Evolutionary conservation across 2,797 vertebrate genomes (phyloP).

Genomic region (Platyrinchus mystaceus): DNA sequence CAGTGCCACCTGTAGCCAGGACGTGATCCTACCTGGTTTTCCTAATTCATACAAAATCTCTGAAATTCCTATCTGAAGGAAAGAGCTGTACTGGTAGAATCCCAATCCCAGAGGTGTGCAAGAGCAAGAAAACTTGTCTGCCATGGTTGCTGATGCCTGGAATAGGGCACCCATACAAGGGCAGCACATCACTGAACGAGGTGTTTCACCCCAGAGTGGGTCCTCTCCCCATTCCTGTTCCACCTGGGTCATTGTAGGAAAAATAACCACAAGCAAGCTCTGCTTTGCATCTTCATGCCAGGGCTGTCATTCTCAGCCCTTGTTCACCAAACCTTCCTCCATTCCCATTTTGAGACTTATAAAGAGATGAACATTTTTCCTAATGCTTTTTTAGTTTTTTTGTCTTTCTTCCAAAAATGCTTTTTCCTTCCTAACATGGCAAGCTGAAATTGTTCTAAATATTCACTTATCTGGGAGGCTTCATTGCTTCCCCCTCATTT

Average conservation of each 20-base stretch:
- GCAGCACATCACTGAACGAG: background rate
- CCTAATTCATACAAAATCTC: background rate
- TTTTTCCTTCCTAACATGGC: background rate
- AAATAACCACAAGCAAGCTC: background rate
- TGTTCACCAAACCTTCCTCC: background rate
- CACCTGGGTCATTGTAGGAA: background rate
- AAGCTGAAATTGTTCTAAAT: background rate
- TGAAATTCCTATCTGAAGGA: background rate
- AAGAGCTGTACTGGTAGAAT: background rate
- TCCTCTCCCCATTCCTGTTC: background rate
- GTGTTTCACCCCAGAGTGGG: background rate
- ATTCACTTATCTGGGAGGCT: background rate
- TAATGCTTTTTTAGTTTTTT: background rate
- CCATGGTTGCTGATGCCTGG: constrained; percentile 6
- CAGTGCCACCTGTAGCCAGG: background rate
- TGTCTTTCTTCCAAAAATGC: background rate
- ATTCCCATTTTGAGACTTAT: background rate
- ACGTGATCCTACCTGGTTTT: background rate
- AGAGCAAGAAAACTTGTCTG: background rate
- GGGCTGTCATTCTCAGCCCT: background rate
- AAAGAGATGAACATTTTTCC: background rate
- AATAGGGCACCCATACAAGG: background rate
- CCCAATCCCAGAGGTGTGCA: background rate
- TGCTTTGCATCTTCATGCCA: background rate
- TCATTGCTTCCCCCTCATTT: background rate